Conservation (phyloP, 1,140 invertebrate species). For the Drosophila pseudoananassae region DNA sequence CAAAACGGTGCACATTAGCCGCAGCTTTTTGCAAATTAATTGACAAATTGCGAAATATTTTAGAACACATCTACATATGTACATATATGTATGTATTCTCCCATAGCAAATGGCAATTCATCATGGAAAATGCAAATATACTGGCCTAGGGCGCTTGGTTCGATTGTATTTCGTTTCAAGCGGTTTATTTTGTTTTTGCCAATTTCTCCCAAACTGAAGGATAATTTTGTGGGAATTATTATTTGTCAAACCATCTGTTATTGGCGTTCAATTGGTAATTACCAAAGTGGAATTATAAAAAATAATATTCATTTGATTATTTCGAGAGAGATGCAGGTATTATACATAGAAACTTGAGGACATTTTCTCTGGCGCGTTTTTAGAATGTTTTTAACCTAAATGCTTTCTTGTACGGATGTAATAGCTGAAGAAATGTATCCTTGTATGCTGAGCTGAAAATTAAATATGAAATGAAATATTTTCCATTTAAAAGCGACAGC, state of each 20-base stretch:
- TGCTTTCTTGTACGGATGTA: no score
- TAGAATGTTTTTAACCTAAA: no score
- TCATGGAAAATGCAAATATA: constrained; percentile 48
- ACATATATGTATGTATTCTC: background rate
- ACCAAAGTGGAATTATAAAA: constrained; percentile 19
- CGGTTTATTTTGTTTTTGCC: constrained; percentile 1
- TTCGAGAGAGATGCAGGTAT: background rate
- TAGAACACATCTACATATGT: constrained; percentile 27
- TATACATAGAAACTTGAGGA: no score
- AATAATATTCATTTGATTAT: background rate
- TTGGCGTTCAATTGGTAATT: constrained; percentile 14
- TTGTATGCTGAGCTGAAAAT: background rate
- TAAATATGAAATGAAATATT: constrained; percentile 14
- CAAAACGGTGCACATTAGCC: constrained; percentile 22
- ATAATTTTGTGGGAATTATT: constrained; percentile 35
- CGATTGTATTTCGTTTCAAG: constrained; percentile 34
- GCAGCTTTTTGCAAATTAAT: constrained; percentile 43
- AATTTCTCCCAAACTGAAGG: constrained; percentile 10
- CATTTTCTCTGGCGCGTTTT: no score
- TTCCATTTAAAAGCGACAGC: constrained; percentile 5
- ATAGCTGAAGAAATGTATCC: no score
- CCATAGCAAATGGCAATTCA: constrained; percentile 24
- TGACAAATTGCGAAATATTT: constrained; percentile 46
- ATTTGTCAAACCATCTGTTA: constrained; percentile 24
- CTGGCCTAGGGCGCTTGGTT: constrained; percentile 33